These are phyloP conservation scores for Orthonychiurus folsomi DNA, from an alignment of 2,888 invertebrate genomes.

Conservation along the genomic window DNA sequence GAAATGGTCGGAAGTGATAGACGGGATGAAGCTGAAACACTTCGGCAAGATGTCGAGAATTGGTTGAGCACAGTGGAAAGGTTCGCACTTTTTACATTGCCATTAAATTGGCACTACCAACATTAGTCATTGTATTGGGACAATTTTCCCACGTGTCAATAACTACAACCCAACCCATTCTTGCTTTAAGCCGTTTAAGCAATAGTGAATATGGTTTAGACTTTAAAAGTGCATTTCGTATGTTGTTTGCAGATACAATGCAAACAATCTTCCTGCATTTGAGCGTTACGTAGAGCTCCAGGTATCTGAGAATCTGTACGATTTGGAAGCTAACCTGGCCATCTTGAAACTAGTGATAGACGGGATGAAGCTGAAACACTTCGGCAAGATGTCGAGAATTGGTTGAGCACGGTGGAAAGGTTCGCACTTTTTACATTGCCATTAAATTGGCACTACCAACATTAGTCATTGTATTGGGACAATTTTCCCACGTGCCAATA, in stretches of 20 bases:
- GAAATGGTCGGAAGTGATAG: constrained; percentile 28
- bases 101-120: neutral
- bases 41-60: constrained; percentile 22
- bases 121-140: neutral
- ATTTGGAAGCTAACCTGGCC: constrained; percentile 93
- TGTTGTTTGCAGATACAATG: constrained; percentile 70
- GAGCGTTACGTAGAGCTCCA: constrained; percentile 90
- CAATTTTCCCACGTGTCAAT: no score
- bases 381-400: constrained; percentile 22
- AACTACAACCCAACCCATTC: no score
- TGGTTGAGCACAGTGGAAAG: constrained; percentile 34
- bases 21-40: constrained; percentile 28
- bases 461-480: no score
- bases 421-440: no score
- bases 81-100: no score
- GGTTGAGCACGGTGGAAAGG: constrained; percentile 34
- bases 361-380: constrained; percentile 30
- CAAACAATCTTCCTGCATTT: constrained; percentile 80
- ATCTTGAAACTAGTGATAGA: constrained; percentile 80
- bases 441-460: no score
- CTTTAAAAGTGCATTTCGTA: no score
- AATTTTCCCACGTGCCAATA: neutral
- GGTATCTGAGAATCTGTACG: constrained; percentile 85
- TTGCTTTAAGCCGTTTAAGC: no score
- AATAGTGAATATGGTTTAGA: no score